Evolutionary conservation across 2,888 invertebrate species (phyloP), one percentile per base, ranked within the genome.

Genomic region (Platypus cylindrus): DNA sequence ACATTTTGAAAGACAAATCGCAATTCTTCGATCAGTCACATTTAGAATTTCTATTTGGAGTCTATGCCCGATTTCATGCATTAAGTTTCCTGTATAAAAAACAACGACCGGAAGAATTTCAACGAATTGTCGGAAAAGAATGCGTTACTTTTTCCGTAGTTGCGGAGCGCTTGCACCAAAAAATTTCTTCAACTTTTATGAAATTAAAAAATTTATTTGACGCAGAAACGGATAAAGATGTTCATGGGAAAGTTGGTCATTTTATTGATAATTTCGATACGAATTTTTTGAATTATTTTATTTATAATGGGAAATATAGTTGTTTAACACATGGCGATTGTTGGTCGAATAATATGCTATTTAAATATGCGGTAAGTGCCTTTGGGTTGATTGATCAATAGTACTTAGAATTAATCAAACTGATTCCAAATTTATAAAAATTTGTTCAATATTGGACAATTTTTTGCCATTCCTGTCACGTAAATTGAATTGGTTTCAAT

Each of bases 271-370:
- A 40, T 32, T 3, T 37, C 17, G 8, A 13, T 2, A 17, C 32
- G n/a, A 26, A 14, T 38, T 9, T 38, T 35, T 20, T n/a, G 17
- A 34, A 13, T 23, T n/a, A 15, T 11, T 17, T 20, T 35, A 5
- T 16, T 14, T 41, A 36, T 25, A 16, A 29, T 11, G 41, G 38
- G 8, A 14, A 22, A 13, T 33, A 28, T 24, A 20, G 8, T 11
- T 41, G 41, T 27, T 15, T 41, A 7, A 30, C 24, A 3, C 41
- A 41, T 31, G 41, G 38, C 7, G 37, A 41, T 34, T 38, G 36
- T 30, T 27, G 32, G 25, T 16, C 30, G 18, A 29, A 28, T 22
- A 41, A 41, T 27, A 34, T 41, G 36, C n/a, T 41, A 12, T 38
- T 38, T 23, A 41, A 38, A 38, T 31, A 38, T 25, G 28, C 23